phyloP scores from a whole-genome alignment of 2,888 invertebrate species.

The Drosophila atripex region DNA sequence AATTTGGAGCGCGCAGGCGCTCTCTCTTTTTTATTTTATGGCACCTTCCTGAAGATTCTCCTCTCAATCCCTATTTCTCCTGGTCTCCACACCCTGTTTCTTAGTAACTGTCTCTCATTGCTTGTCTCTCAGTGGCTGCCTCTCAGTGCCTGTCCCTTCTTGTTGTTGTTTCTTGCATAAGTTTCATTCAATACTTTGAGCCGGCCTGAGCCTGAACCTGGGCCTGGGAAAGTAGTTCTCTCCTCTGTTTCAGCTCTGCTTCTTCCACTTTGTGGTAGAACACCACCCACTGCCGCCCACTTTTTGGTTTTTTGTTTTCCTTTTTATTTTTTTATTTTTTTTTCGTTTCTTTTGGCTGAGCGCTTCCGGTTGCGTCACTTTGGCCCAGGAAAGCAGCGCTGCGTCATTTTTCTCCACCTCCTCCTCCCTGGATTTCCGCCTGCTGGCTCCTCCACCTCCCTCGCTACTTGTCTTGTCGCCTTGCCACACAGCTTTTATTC shows the following conservation, averaged over 20 bases:
- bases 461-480: conserved; percentile 23
- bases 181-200: conserved; percentile 70
- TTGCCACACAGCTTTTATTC: conserved; percentile 73
- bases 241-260: not conserved
- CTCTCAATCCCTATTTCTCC: not conserved
- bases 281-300: not conserved
- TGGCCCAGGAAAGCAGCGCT: conserved; percentile 54
- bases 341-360: not conserved
- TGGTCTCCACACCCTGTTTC: conserved; percentile 13
- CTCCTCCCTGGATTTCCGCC: not conserved
- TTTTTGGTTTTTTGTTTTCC: conserved; percentile 3
- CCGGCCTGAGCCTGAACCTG: conserved; percentile 22
- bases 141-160: not conserved
- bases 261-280: conserved; percentile 1
- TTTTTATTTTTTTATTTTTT: conserved; percentile 3
- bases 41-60: conserved; percentile 25
- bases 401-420: conserved; percentile 62
- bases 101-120: not conserved
- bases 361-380: conserved; percentile 76
- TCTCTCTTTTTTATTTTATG: conserved; percentile 2
- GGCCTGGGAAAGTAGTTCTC: conserved; percentile 24
- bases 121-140: no score
- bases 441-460: conserved; percentile 2
- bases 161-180: conserved; percentile 34
- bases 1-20: conserved; percentile 68